Base-by-base conservation (phyloP, 2,888 invertebrate genomes). In the Euproctis similis region DNA sequence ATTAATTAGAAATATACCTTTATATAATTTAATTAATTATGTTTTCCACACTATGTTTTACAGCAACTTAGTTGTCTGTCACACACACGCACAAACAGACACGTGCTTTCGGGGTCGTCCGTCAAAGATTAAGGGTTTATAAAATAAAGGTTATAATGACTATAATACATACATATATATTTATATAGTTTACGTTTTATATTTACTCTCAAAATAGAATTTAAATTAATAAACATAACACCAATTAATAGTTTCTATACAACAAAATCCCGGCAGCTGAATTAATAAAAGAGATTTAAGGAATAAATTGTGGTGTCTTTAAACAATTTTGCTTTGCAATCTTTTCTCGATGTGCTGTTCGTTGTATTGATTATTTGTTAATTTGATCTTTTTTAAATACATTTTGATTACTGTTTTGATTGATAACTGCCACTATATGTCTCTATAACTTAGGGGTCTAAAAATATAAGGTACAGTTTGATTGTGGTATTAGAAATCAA, bases 181-280 rank as follows among this genome's bases (percentile, higher is more conserved):
- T 53, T 59, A 48, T 53, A 61, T 48, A 53, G 46, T n/a, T n/a
- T n/a, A n/a, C n/a, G n/a, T n/a, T n/a, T n/a, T n/a, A n/a, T n/a
- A n/a, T n/a, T 53, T 53, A 42, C 53, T 53, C 42, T 59, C 53
- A 56, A 59, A 59, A 57, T 48, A 34, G 46, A n/a, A 68, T 63
- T 67, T 59, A 58, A 51, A 66, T 29, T 73, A 58, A 65, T 73
- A 78, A 78, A 69, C 58, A 61, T 65, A 77, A 81, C 80, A 80
- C 81, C 80, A 81, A 81, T 62, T 59, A 46, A 62, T 76, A 78
- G 78, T 73, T n/a, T n/a, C 73, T 78, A 73, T 59, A 61, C 59
- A 50, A 33, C 28, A 30, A 27, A 23, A 27, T 16, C 12, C 26
- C 31, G 39, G 16, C 35, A 26, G 31, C 32, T 26, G 30, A 22